These are phyloP conservation scores for Cryptoblepharus egeriae DNA, from an alignment of 2,797 vertebrate species.

Conservation along the genomic window DNA sequence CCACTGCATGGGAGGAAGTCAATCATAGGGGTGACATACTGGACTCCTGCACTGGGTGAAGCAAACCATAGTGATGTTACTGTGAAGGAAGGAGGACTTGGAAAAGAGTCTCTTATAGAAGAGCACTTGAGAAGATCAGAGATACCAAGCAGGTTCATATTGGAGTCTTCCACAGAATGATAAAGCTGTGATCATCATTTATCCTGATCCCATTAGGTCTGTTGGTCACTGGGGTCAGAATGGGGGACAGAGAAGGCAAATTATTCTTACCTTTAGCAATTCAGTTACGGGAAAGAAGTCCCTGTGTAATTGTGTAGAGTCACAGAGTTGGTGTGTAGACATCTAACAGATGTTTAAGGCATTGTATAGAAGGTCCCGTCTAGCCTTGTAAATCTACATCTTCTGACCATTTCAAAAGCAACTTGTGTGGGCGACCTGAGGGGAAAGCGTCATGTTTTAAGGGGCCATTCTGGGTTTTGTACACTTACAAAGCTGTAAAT, in stretches of 20 bases:
- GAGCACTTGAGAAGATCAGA: too few species aligned
- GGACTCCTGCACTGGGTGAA: too few species aligned
- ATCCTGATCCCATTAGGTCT: neutral
- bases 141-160: too few species aligned
- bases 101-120: too few species aligned
- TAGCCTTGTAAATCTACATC: constrained; percentile 47
- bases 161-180: neutral
- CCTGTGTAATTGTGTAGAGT: constrained; percentile 21
- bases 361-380: constrained; percentile 36
- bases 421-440: constrained; percentile 40
- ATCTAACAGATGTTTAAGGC: constrained; percentile 37
- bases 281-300: neutral
- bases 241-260: neutral
- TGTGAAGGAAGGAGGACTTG: too few species aligned
- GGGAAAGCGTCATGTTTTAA: constrained; percentile 26
- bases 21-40: too few species aligned
- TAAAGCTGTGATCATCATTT: neutral
- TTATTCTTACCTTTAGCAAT: neutral
- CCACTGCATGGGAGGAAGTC: too few species aligned
- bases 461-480: constrained; percentile 33
- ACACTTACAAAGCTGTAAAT: constrained; percentile 51
- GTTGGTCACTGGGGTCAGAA: neutral
- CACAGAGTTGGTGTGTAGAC: constrained; percentile 9
- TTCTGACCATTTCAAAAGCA: constrained; percentile 55
- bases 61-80: too few species aligned